These are phyloP conservation scores for Lethenteron reissneri DNA, from an alignment of 2,113 vertebrate species.

Conservation along the genomic window DNA sequence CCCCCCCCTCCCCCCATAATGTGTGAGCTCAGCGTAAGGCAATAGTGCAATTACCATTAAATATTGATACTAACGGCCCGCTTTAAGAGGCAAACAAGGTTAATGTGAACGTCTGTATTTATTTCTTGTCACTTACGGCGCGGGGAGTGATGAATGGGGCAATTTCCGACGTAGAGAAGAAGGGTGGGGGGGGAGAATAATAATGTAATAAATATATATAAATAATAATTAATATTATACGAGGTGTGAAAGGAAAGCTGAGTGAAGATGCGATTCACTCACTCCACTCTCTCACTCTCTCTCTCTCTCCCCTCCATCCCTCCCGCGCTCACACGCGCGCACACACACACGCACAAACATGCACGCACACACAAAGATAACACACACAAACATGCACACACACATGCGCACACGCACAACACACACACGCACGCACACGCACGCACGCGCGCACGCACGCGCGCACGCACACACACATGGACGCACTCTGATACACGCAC, in stretches of 20 bases:
- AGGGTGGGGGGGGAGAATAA: not conserved
- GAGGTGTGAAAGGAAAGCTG: no score
- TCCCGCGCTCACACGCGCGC: no score
- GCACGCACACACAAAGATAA: no score
- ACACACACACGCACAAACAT: no score
- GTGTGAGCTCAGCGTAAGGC: constrained; percentile 4
- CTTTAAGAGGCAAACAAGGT: not conserved
- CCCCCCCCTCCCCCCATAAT: not conserved
- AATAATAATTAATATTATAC: no score
- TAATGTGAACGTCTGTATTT: constrained; percentile 5
- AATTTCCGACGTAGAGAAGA: not conserved
- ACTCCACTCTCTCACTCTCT: no score
- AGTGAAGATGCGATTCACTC: no score
- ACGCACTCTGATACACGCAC: not conserved
- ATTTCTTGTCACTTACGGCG: constrained; percentile 3
- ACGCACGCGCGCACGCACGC: not conserved
- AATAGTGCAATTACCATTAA: constrained; percentile 4
- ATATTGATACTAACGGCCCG: constrained; percentile 4
- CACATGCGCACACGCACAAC: no score
- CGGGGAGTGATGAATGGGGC: not conserved
- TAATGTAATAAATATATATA: no score
- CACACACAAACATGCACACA: no score
- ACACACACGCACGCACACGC: no score
- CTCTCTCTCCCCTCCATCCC: no score
- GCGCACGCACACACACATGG: not conserved